A percentile compares a stretch with the other conserved stretches of the same genome.
Evolutionary conservation across 2,113 vertebrate genomes (phyloP).

Genomic region (Xenotilapia leptura): DNA sequence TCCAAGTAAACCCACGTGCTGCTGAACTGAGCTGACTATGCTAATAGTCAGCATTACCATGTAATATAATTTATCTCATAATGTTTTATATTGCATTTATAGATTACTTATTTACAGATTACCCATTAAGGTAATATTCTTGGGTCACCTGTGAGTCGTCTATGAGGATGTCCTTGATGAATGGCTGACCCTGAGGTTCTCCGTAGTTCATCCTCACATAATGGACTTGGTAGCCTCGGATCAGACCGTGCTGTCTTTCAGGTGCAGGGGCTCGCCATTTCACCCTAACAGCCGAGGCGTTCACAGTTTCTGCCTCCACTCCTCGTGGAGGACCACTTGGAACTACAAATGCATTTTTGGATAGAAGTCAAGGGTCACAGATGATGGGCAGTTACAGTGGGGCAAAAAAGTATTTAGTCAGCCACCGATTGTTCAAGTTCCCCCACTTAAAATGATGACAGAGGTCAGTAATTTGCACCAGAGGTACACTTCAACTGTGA

Average conservation of each 20-base stretch:
- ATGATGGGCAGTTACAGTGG: constrained; percentile 33
- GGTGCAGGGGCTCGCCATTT: constrained; percentile 90
- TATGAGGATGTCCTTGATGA: constrained; percentile 92
- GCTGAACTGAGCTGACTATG: neutral
- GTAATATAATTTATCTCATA: neutral
- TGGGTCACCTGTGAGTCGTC: constrained; percentile 86
- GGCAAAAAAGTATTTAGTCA: too few relatives aligned
- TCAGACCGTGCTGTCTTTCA: constrained; percentile 89
- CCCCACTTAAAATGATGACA: too few relatives aligned
- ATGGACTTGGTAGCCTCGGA: constrained; percentile 94
- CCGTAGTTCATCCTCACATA: constrained; percentile 88
- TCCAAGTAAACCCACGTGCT: neutral
- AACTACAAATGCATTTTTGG: constrained; percentile 95
- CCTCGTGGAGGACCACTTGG: constrained; percentile 93
- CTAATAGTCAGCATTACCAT: neutral
- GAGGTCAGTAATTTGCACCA: too few relatives aligned
- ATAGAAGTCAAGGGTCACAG: constrained; percentile 73
- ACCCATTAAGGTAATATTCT: neutral
- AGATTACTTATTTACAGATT: neutral
- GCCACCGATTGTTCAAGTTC: too few relatives aligned
- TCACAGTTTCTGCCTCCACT: constrained; percentile 93
- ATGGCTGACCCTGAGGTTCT: constrained; percentile 84
- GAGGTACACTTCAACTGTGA: too few relatives aligned
- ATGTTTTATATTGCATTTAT: neutral
- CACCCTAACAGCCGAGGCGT: constrained; percentile 90